Conservation (phyloP, 2,113 vertebrate genomes). For the Centrocercus urophasianus region DNA sequence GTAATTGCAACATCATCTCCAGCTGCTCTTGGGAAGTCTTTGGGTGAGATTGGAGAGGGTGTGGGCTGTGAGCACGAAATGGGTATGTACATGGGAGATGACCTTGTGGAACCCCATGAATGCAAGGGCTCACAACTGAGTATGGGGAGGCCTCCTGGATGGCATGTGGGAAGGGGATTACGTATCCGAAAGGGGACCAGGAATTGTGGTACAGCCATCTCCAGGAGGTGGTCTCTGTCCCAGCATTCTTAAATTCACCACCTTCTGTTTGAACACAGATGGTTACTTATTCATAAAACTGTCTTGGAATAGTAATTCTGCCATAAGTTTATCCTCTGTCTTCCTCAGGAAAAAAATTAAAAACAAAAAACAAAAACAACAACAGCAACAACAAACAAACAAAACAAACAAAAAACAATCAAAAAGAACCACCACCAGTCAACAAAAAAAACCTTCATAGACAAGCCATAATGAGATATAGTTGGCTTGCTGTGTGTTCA, state of each 20-base stretch:
- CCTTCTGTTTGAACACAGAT: fast-evolving
- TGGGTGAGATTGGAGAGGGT: neutral
- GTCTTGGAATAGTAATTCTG: neutral
- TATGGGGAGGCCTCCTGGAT: neutral
- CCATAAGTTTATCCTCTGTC: neutral
- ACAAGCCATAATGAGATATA: neutral
- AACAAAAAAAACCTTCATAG: neutral
- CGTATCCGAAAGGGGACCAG: neutral
- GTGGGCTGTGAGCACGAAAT: fast-evolving
- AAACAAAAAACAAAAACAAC: neutral
- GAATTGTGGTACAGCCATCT: fast-evolving
- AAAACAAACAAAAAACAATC: neutral
- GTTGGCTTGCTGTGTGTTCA: neutral
- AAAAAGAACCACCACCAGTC: no score
- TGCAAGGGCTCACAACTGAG: fast-evolving
- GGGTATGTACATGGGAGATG: fast-evolving
- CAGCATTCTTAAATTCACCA: neutral
- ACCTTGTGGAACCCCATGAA: fast-evolving
- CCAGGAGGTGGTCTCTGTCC: neutral
- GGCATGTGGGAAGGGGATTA: fast-evolving
- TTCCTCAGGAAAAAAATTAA: neutral
- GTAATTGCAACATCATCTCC: neutral
- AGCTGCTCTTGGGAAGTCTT: neutral
- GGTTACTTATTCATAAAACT: neutral
- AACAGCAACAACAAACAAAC: neutral